Conservation (phyloP, 2,113 vertebrate species). For the Gasterosteus nipponicus region DNA sequence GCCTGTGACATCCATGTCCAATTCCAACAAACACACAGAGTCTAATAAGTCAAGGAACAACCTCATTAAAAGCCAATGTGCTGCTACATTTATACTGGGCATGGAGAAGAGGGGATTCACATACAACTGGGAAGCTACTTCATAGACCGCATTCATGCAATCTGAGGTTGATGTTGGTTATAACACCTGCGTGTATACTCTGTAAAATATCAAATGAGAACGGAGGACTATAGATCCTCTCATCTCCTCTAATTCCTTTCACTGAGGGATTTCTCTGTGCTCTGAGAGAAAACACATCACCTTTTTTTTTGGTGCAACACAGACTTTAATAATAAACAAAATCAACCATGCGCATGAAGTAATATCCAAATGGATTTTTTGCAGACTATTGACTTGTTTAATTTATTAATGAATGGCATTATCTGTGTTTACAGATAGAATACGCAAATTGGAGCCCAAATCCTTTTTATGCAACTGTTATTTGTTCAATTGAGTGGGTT, state of each 20-base stretch:
- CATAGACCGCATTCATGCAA: background rate
- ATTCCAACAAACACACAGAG: conserved; percentile 18
- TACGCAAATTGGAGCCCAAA: conserved; percentile 28
- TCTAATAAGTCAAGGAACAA: conserved; percentile 37
- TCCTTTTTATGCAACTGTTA: conserved; percentile 12
- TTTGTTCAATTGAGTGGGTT: conserved; percentile 34
- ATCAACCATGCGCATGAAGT: conserved; percentile 43
- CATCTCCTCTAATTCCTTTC: conserved; percentile 19
- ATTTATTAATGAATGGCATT: conserved; percentile 41
- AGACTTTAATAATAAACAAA: conserved; percentile 54
- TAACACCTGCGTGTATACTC: conserved; percentile 1
- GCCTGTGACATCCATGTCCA: conserved; percentile 18
- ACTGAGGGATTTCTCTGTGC: conserved; percentile 17
- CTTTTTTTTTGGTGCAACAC: conserved; percentile 11
- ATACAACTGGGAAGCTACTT: background rate
- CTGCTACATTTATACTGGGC: background rate
- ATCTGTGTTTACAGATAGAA: conserved; percentile 49
- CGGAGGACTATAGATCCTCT: conserved; percentile 12
- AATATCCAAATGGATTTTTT: conserved; percentile 59
- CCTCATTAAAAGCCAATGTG: conserved; percentile 20
- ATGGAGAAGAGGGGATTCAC: background rate
- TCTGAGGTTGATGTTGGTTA: conserved; percentile 4
- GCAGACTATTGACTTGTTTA: conserved; percentile 50
- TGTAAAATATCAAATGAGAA: conserved; percentile 20
- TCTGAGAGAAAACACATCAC: conserved; percentile 20